These are phyloP conservation scores for Caenorhabditis tropicalis DNA, from an alignment of 1,140 invertebrate genomes.

Conservation along the genomic window DNA sequence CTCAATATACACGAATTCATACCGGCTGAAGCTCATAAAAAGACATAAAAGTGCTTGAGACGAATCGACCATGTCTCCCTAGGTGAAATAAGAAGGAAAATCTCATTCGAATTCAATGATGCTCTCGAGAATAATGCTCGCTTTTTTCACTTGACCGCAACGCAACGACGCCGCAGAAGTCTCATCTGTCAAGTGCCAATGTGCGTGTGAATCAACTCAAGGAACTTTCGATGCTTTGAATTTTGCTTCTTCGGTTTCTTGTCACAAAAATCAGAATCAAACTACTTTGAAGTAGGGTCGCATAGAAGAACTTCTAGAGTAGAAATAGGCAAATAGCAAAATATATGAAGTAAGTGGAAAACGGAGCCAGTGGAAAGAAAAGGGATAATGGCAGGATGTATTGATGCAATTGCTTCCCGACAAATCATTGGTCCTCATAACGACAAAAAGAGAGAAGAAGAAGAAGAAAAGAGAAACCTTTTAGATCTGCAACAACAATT, in stretches of 20 bases:
- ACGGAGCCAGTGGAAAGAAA: slow-evolving; percentile 2
- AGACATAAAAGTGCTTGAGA: slow-evolving; percentile 28
- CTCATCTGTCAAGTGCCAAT: slow-evolving; percentile 41
- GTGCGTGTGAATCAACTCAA: slow-evolving; percentile 23
- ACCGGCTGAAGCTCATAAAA: background rate
- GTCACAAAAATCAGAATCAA: background rate
- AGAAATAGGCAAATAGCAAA: background rate
- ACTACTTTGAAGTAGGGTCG: too few species aligned
- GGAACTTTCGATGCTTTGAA: slow-evolving; percentile 32
- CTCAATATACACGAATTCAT: background rate
- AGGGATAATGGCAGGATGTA: slow-evolving; percentile 40
- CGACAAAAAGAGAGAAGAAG: slow-evolving; percentile 24
- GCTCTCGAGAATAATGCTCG: slow-evolving; percentile 39
- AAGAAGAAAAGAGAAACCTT: slow-evolving; percentile 6
- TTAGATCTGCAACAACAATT: slow-evolving; percentile 16
- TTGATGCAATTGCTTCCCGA: slow-evolving; percentile 44
- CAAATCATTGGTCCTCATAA: slow-evolving; percentile 44
- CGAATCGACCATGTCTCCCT: background rate
- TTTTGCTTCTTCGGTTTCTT: background rate
- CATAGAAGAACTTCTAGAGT: too few species aligned
- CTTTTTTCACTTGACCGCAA: slow-evolving; percentile 7
- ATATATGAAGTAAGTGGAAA: slow-evolving; percentile 11
- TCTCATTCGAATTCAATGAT: slow-evolving; percentile 42
- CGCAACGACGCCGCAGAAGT: background rate
- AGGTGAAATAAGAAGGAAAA: slow-evolving; percentile 37